Evolutionary conservation across 2,888 invertebrate species (phyloP), one percentile per base, ranked within the genome.

Genomic region (Spodoptera littoralis): DNA sequence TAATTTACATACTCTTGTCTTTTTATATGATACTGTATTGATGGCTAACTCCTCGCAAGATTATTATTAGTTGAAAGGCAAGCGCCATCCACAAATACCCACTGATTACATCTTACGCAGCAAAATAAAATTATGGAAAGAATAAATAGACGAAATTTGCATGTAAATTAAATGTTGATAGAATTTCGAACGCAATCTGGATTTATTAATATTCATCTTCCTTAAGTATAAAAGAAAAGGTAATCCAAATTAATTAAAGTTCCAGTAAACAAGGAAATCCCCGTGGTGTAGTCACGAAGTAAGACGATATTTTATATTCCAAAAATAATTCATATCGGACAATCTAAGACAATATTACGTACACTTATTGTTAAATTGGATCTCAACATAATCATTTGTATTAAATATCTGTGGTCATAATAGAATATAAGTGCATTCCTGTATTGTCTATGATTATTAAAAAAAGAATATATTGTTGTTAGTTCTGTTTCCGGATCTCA

Each of bases 141-240:
- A 54, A 72, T 57, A 73, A 73, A 73, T 54, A 60, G 44, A 76
- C 48, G 67, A 61, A 77, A 77, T 77, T 77, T 54, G 67, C 77
- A 77, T 77, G 61, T 77, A 79, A 74, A 77, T 77, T 67, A 77
- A 77, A 79, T 64, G 67, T 70, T 70, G 61, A 77, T 68, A 68
- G 63, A 77, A 77, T 65, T 77, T 70, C 18, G 12, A 67, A 76
- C 49, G 63, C 66, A 70, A 70, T 67, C 58, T 57, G 67, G 63
- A 77, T 65, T 76, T 77, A 70, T 77, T 77, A 77, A 79, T 77
- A 77, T 79, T 77, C 80, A 79, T 79, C 56, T 52, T 61, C 70
- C 55, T 46, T 47, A 77, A 77, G 56, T 70, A 58, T 57, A 68
- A 73, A 69, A 77, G 62, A 60, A 76, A 73, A 69, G 57, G 60